Percentiles rank a stretch among this genome's conserved stretches.
These are phyloP conservation scores for Gymnothorax reevesii DNA, from an alignment of 2,797 vertebrate species.

Conservation along the genomic window DNA sequence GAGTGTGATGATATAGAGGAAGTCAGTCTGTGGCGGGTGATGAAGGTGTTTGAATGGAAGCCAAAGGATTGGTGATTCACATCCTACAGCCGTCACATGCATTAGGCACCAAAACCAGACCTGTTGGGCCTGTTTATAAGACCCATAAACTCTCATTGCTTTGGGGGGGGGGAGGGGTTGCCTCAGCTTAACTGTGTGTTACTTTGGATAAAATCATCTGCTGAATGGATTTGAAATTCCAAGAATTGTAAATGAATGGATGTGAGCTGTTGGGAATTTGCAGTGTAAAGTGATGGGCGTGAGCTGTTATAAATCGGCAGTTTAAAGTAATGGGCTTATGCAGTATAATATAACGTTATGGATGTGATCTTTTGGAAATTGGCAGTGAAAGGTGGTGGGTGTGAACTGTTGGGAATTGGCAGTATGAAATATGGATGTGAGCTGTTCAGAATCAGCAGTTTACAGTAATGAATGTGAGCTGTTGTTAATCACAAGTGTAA, in stretches of 20 bases:
- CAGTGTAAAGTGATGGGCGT: neutral
- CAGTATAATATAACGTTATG: too few relatives aligned
- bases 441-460: neutral
- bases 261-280: neutral
- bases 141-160: too few relatives aligned
- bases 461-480: too few relatives aligned
- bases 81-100: too few relatives aligned
- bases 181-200: too few relatives aligned
- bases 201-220: too few relatives aligned
- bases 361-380: too few relatives aligned
- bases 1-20: neutral
- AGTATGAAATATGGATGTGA: neutral
- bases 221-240: neutral
- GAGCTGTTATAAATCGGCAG: neutral
- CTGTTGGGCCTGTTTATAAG: too few relatives aligned
- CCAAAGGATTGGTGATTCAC: neutral
- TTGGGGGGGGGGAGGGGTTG: too few relatives aligned
- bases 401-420: neutral
- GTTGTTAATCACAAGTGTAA: too few relatives aligned
- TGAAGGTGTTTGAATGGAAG: neutral
- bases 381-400: neutral
- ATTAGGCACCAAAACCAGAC: too few relatives aligned
- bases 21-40: neutral
- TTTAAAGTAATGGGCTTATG: too few relatives aligned
- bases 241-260: neutral